Evolutionary conservation across 2,797 vertebrate species (phyloP).

Genomic region (Steatocranus sp.): DNA sequence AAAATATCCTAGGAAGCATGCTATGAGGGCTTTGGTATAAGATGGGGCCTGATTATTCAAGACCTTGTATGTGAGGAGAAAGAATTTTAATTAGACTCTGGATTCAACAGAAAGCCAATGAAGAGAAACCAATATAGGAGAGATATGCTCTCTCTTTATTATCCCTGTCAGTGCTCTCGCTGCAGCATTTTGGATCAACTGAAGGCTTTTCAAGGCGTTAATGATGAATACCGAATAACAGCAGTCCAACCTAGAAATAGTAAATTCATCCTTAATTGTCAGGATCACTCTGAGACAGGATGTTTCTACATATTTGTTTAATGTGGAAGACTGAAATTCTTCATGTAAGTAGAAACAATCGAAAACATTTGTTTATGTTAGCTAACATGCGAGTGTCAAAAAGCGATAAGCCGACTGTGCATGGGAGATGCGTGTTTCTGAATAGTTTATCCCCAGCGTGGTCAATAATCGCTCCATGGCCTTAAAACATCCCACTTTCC

Average conservation of each 20-base stretch:
- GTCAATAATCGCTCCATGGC: background rate
- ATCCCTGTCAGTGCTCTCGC: background rate
- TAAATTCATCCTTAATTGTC: background rate
- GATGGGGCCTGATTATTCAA: background rate
- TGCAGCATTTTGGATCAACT: background rate
- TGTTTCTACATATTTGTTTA: background rate
- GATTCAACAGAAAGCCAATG: background rate
- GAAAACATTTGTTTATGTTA: background rate
- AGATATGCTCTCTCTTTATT: background rate
- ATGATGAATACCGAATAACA: background rate
- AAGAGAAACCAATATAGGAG: background rate
- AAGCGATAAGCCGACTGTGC: background rate
- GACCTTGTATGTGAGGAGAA: background rate
- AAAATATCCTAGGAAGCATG: background rate
- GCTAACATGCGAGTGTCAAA: background rate
- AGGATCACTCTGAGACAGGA: background rate
- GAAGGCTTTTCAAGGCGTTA: background rate
- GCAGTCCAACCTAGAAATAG: background rate
- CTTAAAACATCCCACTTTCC: background rate
- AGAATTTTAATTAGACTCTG: background rate
- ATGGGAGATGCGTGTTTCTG: background rate
- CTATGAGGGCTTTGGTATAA: background rate
- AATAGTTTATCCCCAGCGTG: background rate
- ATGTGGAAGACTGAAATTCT: background rate
- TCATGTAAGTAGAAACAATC: background rate